Percentiles rank a stretch among this genome's conserved stretches.
phyloP scores from a whole-genome alignment of 1,140 invertebrate species.

The Drosophila biarmipes region DNA sequence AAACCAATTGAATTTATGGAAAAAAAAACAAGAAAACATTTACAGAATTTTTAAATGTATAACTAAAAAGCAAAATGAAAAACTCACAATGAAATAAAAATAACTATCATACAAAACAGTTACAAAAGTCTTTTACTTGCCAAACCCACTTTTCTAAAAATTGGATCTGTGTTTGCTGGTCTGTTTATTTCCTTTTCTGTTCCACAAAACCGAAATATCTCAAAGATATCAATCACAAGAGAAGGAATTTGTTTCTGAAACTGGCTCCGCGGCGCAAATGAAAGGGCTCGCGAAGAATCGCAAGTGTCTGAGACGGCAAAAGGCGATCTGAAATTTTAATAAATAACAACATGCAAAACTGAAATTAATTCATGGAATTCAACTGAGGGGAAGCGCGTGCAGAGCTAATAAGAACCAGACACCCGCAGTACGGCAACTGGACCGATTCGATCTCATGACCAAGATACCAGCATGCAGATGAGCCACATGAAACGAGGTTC shows the following conservation, averaged over 20 bases:
- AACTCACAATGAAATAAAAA: constrained; percentile 61
- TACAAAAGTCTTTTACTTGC: not conserved
- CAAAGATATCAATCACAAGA: constrained; percentile 44
- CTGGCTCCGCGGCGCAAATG: constrained; percentile 59
- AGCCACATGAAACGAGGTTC: constrained; percentile 58
- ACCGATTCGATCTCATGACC: constrained; percentile 60
- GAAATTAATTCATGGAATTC: constrained; percentile 84
- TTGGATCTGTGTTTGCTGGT: not conserved
- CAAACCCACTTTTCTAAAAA: not conserved
- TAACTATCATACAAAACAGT: constrained; percentile 55
- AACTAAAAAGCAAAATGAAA: constrained; percentile 26
- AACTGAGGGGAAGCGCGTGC: constrained; percentile 53
- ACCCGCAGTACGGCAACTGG: constrained; percentile 68
- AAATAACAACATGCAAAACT: constrained; percentile 84
- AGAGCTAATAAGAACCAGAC: constrained; percentile 81
- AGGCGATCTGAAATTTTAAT: constrained; percentile 69
- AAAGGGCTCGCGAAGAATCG: constrained; percentile 54
- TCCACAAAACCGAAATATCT: constrained; percentile 10
- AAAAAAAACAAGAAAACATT: constrained; percentile 32
- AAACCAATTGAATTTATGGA: constrained; percentile 69
- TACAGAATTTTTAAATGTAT: constrained; percentile 76
- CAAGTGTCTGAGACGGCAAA: constrained; percentile 10
- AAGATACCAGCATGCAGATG: constrained; percentile 79
- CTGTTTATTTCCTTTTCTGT: not conserved
- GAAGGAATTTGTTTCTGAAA: constrained; percentile 16